A percentile compares a stretch with the other conserved stretches of the same genome.
These are phyloP conservation scores for Eidolon helvum DNA, from an alignment of 2,113 vertebrate species.

Conservation along the genomic window DNA sequence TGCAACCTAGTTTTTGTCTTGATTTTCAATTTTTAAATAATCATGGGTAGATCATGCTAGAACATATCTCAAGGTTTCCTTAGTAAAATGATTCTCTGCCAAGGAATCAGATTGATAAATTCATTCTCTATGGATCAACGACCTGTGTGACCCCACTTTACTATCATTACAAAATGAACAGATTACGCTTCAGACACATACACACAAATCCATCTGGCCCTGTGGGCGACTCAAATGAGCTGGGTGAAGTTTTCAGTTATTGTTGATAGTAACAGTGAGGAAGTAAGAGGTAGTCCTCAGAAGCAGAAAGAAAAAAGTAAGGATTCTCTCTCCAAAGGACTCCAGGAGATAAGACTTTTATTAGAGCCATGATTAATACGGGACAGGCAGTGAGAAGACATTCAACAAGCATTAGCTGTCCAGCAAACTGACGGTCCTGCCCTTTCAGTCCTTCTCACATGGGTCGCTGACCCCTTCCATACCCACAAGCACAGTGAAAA, in stretches of 20 bases:
- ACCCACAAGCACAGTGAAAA: neutral
- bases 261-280: neutral
- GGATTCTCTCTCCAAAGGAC: neutral
- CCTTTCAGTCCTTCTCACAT: neutral
- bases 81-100: neutral
- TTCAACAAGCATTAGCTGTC: neutral
- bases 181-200: neutral
- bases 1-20: neutral
- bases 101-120: neutral
- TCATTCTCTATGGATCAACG: neutral
- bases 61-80: neutral
- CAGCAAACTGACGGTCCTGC: rapidly evolving
- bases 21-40: neutral
- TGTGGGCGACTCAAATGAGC: neutral
- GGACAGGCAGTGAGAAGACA: neutral
- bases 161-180: neutral
- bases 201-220: neutral
- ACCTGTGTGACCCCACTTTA: neutral
- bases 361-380: neutral
- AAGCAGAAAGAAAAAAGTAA: neutral
- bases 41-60: neutral
- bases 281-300: neutral
- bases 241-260: neutral
- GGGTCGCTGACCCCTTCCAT: neutral
- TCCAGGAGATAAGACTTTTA: neutral